These are phyloP conservation scores for Sialis lutaria DNA, from an alignment of 2,888 invertebrate species.

Conservation along the genomic window DNA sequence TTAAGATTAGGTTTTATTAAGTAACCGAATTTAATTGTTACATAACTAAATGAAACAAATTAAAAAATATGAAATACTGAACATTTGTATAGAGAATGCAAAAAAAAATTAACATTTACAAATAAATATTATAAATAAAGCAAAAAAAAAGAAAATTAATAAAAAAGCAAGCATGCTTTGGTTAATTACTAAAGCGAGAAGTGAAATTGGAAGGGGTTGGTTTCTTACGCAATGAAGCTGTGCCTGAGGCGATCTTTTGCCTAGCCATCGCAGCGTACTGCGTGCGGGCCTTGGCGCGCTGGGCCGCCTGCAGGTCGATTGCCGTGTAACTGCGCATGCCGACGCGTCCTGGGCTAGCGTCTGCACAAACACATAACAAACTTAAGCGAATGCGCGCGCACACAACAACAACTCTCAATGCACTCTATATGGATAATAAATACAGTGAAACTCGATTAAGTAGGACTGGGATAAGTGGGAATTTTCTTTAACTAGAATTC, in stretches of 20 bases:
- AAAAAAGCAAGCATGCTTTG: background rate
- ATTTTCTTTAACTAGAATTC: too few species aligned
- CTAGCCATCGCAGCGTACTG: constrained; percentile 68
- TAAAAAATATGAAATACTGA: too few species aligned
- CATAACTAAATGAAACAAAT: too few species aligned
- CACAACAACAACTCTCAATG: too few species aligned
- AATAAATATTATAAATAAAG: constrained; percentile 12
- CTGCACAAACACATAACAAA: background rate
- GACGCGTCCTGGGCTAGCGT: constrained; percentile 15
- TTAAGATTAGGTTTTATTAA: too few species aligned
- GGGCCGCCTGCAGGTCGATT: constrained; percentile 81
- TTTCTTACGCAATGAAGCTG: constrained; percentile 56
- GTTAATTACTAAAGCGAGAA: background rate
- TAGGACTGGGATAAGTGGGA: too few species aligned
- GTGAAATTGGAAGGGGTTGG: background rate
- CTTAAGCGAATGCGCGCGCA: too few species aligned
- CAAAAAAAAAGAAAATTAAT: constrained; percentile 11
- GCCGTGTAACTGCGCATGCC: constrained; percentile 79
- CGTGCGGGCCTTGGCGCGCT: constrained; percentile 68
- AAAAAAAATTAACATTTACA: constrained; percentile 4
- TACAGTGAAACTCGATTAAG: too few species aligned
- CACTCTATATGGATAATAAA: too few species aligned
- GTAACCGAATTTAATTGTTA: too few species aligned
- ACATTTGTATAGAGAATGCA: too few species aligned
- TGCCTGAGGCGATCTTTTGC: constrained; percentile 47